These are phyloP conservation scores for Agrochola lychnidis DNA, from an alignment of 2,888 invertebrate genomes.

Conservation along the genomic window DNA sequence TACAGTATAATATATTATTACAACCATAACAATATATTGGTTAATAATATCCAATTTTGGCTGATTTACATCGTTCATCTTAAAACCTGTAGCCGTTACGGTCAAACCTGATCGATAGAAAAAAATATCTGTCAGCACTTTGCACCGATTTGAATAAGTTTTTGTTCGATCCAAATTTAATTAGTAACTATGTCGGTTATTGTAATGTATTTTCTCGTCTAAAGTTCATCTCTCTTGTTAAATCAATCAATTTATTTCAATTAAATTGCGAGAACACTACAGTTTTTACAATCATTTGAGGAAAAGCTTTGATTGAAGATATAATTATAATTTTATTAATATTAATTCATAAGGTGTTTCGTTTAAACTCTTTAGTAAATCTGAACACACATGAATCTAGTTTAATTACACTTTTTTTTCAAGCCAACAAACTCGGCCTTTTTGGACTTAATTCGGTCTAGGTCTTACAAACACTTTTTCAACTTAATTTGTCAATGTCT, in stretches of 20 bases:
- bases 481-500: slow-evolving; percentile 52
- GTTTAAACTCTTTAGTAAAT: background rate
- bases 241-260: background rate
- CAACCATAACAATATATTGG: slow-evolving; percentile 2
- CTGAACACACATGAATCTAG: background rate
- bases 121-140: slow-evolving; percentile 18
- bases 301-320: background rate
- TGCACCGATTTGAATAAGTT: slow-evolving; percentile 12
- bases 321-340: background rate
- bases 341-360: background rate
- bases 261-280: background rate
- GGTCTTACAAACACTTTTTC: slow-evolving; percentile 23
- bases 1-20: slow-evolving; percentile 1
- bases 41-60: background rate
- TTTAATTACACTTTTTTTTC: slow-evolving; percentile 1
- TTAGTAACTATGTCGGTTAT: background rate
- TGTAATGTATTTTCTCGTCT: background rate
- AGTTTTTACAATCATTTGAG: background rate
- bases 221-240: background rate
- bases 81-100: slow-evolving; percentile 16
- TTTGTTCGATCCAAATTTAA: slow-evolving; percentile 7
- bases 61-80: slow-evolving; percentile 11
- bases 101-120: slow-evolving; percentile 17
- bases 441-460: background rate
- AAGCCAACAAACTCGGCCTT: background rate